Evolutionary conservation across 2,888 invertebrate species (phyloP).

Genomic region (Drosophila anomelani): DNA sequence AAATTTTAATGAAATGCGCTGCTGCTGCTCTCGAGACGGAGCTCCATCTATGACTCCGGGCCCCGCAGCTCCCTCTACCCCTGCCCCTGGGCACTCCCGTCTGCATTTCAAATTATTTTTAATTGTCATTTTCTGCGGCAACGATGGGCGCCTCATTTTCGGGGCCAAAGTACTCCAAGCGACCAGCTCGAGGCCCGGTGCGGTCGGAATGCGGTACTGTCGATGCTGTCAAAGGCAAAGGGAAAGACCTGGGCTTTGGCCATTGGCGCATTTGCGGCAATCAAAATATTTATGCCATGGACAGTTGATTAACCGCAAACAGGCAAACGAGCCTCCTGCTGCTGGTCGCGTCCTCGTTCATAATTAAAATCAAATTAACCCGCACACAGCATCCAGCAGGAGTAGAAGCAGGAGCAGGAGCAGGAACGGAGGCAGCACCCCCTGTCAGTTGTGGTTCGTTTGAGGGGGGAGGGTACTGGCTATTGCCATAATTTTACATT

Average conservation of each 20-base stretch:
- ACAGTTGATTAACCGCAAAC: constrained; percentile 75
- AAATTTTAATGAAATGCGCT: constrained; percentile 76
- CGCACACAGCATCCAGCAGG: constrained; percentile 26
- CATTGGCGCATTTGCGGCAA: constrained; percentile 50
- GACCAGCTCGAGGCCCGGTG: not conserved
- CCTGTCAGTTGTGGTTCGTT: constrained; percentile 14
- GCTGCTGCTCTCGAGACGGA: constrained; percentile 31
- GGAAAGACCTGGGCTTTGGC: constrained; percentile 21
- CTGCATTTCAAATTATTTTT: constrained; percentile 78
- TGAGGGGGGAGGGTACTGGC: not conserved
- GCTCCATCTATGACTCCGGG: constrained; percentile 30
- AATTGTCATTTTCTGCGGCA: constrained; percentile 71
- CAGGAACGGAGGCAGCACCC: not conserved
- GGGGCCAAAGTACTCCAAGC: constrained; percentile 3
- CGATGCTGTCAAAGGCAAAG: constrained; percentile 38
- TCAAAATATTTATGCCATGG: constrained; percentile 73
- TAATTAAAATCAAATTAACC: constrained; percentile 79
- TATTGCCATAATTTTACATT: constrained; percentile 38
- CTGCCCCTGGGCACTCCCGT: constrained; percentile 11
- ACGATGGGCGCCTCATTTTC: constrained; percentile 24
- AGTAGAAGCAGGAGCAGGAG: too few relatives aligned
- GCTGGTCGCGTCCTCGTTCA: constrained; percentile 52
- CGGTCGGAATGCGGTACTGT: constrained; percentile 2
- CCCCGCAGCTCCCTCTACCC: not conserved
- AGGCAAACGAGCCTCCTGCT: constrained; percentile 48